Percentiles rank a stretch among this genome's conserved stretches.
phyloP scores from a whole-genome alignment of 2,797 vertebrate genomes.

The Meda fulgida region DNA sequence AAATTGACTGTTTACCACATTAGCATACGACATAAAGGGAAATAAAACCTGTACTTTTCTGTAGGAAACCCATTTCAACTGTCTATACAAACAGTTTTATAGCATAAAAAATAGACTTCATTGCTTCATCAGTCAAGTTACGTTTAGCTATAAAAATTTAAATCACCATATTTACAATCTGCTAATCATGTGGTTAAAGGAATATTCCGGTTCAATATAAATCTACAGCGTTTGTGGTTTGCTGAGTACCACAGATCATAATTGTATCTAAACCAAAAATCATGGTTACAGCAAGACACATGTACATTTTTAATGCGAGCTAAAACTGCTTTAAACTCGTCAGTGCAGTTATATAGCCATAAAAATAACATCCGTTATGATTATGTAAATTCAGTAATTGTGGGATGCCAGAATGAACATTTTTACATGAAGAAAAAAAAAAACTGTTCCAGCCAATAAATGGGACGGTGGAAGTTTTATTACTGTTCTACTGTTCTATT shows the following conservation, averaged over 20 bases:
- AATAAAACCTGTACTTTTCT: conserved; percentile 42
- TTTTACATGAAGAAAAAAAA: background rate
- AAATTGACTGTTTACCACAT: conserved; percentile 28
- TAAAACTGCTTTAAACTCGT: background rate
- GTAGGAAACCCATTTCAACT: conserved; percentile 56
- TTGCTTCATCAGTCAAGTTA: conserved; percentile 74
- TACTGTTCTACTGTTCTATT: too few relatives aligned
- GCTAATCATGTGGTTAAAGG: conserved; percentile 62
- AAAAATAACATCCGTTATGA: background rate
- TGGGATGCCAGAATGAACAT: background rate
- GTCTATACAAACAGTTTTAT: conserved; percentile 75
- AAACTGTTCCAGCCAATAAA: too few relatives aligned
- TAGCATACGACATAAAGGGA: conserved; percentile 36
- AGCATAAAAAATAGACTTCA: conserved; percentile 80
- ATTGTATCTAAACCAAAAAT: background rate
- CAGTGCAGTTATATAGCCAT: background rate
- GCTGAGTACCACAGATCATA: background rate
- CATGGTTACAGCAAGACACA: background rate
- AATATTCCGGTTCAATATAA: conserved; percentile 31
- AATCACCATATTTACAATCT: conserved; percentile 77
- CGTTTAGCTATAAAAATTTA: conserved; percentile 79
- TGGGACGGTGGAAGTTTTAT: too few relatives aligned
- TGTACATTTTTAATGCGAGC: background rate
- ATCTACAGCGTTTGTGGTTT: background rate
- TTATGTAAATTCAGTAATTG: background rate